Evolutionary conservation across 2,797 vertebrate species (phyloP).

Genomic region (Tragelaphus eurycerus): DNA sequence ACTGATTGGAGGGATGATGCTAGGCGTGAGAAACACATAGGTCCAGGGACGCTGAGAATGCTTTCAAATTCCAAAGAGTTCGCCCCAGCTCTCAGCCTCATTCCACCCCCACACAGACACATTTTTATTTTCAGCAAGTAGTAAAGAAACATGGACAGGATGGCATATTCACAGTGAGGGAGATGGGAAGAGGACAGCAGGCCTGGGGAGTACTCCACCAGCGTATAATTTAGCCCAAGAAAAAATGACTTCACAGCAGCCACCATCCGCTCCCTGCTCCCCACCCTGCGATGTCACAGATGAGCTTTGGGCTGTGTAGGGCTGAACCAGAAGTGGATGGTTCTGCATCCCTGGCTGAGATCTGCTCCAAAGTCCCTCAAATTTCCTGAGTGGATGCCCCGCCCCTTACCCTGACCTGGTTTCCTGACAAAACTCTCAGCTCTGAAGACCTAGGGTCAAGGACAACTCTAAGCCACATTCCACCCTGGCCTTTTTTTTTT

Average conservation of each 20-base stretch:
- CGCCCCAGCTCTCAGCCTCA: neutral
- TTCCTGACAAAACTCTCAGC: neutral
- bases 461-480: neutral
- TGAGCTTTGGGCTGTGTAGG: neutral
- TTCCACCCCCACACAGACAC: neutral
- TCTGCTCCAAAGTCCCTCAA: neutral
- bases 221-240: neutral
- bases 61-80: constrained; percentile 15
- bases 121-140: constrained; percentile 4
- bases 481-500: neutral
- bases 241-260: neutral
- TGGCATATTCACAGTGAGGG: neutral
- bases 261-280: neutral
- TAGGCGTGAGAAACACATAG: neutral
- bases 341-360: neutral
- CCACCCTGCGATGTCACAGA: neutral
- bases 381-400: neutral
- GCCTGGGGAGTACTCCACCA: neutral
- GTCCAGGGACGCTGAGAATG: neutral
- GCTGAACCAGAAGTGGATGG: neutral
- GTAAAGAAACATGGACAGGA: neutral
- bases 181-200: neutral
- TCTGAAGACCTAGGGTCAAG: neutral
- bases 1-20: neutral
- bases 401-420: neutral